Evolutionary conservation across 2,797 vertebrate genomes (phyloP).

Genomic region (Myotis pilosus): DNA sequence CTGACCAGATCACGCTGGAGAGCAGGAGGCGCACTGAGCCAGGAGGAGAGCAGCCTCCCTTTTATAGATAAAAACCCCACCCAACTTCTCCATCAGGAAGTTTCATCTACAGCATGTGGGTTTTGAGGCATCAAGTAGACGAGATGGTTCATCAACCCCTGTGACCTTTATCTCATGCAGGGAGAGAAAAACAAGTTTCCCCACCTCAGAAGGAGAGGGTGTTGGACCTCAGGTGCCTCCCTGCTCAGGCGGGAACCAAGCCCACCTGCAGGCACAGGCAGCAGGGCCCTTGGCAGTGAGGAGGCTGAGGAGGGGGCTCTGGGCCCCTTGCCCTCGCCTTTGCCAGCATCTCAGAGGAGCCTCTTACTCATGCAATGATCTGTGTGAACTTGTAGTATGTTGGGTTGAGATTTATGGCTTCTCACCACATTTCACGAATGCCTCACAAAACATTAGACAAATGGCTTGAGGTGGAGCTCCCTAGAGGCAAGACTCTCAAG

Average conservation of each 20-base stretch:
- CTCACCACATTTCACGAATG: not conserved
- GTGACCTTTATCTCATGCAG: not conserved
- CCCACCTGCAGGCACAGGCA: not conserved
- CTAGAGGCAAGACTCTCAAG: not conserved
- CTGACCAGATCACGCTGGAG: not conserved
- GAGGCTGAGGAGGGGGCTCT: not conserved
- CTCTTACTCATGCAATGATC: not conserved
- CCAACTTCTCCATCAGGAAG: not conserved
- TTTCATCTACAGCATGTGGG: not conserved
- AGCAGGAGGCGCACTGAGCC: fast-evolving
- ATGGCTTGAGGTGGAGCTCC: not conserved
- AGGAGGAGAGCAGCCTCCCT: not conserved
- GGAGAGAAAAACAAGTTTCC: not conserved
- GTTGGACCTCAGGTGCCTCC: not conserved
- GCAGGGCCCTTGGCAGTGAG: not conserved
- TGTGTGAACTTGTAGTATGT: not conserved
- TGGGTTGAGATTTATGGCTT: not conserved
- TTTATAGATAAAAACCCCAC: not conserved
- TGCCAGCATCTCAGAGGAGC: not conserved
- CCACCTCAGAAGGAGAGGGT: not conserved
- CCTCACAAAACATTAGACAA: not conserved
- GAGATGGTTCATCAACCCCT: not conserved
- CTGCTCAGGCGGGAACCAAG: fast-evolving
- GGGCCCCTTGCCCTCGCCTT: not conserved
- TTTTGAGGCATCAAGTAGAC: not conserved